Base-by-base conservation (phyloP, 2,888 invertebrate genomes). In the Muschampia plurimacula region DNA sequence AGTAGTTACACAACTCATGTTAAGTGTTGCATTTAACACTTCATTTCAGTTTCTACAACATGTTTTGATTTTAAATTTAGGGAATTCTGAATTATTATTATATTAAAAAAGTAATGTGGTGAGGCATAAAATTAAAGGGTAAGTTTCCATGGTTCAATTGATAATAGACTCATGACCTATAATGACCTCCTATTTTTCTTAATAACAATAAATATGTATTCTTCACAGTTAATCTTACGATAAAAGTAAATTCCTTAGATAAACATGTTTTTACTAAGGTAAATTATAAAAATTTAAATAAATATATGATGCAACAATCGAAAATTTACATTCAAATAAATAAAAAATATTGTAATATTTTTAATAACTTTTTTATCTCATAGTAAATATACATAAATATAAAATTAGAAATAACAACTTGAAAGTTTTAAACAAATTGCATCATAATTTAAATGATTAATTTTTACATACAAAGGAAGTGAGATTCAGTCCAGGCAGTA, bases 1-100 rank as follows among this genome's bases (percentile, higher is more conserved):
- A 55, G 12, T 32, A 63, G 76, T 78, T 80, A 77, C 77, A 79
- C 79, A 79, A 79, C 41, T 71, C 77, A 66, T 70, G 68, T 8
- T 74, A 72, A 52, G 55, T 71, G 62, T 79, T 80, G 67, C 78
- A 55, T 22, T 28, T 22, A 55, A 28, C 10, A 55, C 9, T 6
- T 36, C 36, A 36, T 4, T 36, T 36, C 36, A 36, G 36, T 36
- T 3, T 36, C 36, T 10, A 41, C 2, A 41, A 10, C 41, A 41
- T 9, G 7, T 41, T 41, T 41, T 7, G 41, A 9, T 41, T 41
- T 41, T 41, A 49, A 49, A 32, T 32, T 32, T 32, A 32, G 32
- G 32, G 2, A 32, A 32, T 32, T 32, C 32, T 32, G 22, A 22
- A 22, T 22, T 22, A 22, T 49, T 49, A 49, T 49, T 49, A 10